A percentile compares a stretch with the other conserved stretches of the same genome.
Evolutionary conservation across 2,888 invertebrate species (phyloP).

Genomic region (Thera britannica): DNA sequence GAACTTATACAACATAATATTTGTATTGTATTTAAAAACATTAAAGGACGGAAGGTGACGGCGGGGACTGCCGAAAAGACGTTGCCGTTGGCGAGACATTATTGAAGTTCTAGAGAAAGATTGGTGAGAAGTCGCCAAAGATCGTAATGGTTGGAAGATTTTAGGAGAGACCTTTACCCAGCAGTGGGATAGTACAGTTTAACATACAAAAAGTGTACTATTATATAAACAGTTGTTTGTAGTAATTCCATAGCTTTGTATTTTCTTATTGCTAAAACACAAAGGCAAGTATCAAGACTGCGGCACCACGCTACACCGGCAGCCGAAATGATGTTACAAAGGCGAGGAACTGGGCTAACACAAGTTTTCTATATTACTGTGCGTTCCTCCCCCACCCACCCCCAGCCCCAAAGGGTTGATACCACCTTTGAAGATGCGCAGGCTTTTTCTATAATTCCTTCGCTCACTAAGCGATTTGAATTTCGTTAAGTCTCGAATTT

Average conservation of each 20-base stretch:
- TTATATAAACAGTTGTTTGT: no score
- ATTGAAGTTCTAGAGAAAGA: no score
- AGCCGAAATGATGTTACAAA: conserved; percentile 85
- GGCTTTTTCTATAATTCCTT: conserved; percentile 83
- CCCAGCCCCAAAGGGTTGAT: conserved; percentile 72
- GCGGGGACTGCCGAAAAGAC: no score
- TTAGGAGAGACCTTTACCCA: no score
- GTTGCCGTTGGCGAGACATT: no score
- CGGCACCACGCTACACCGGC: conserved; percentile 57
- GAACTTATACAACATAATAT: no score
- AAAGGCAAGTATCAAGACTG: conserved; percentile 56
- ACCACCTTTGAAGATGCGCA: conserved; percentile 84
- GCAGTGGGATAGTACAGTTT: no score
- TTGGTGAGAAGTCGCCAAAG: no score
- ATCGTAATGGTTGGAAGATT: no score
- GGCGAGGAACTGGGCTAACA: conserved; percentile 85
- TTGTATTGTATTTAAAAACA: no score
- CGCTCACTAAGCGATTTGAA: conserved; percentile 82
- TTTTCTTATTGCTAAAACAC: conserved; percentile 22
- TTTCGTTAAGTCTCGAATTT: conserved; percentile 84
- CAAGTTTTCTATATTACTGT: conserved; percentile 85
- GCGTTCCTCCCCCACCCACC: conserved; percentile 61
- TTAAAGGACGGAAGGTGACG: no score
- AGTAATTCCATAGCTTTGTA: neutral
- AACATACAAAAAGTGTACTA: no score